A percentile compares a stretch with the other conserved stretches of the same genome.
Evolutionary conservation across 2,113 vertebrate genomes (phyloP).

Genomic region (Cinclus cinclus): DNA sequence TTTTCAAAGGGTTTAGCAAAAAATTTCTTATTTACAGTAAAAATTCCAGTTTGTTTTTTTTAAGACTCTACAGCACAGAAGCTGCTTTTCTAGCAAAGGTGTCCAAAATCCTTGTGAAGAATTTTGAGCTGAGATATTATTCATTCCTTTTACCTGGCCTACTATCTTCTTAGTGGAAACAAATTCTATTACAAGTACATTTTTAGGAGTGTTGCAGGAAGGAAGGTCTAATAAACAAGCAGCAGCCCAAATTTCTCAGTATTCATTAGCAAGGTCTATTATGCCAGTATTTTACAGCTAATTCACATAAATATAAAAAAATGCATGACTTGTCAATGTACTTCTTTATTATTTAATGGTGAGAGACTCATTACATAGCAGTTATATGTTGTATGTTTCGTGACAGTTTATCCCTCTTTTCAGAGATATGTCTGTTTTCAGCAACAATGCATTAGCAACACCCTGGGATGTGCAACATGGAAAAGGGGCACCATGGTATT

Average conservation of each 20-base stretch:
- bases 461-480: background rate
- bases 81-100: background rate
- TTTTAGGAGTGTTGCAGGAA: background rate
- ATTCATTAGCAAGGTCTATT: background rate
- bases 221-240: background rate
- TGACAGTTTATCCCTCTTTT: background rate
- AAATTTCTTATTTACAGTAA: background rate
- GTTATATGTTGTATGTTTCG: background rate
- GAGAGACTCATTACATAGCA: background rate
- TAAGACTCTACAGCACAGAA: background rate
- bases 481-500: background rate
- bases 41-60: background rate
- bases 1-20: background rate
- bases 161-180: background rate
- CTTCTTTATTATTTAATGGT: background rate
- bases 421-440: background rate
- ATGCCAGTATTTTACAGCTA: background rate
- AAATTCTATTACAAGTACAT: background rate
- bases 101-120: background rate
- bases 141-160: background rate
- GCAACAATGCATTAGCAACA: accelerated
- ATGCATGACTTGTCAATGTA: background rate
- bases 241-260: background rate
- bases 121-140: background rate
- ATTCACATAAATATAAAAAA: background rate